Evolutionary conservation across 2,888 invertebrate species (phyloP).

Genomic region (Hyppa rectilinea): DNA sequence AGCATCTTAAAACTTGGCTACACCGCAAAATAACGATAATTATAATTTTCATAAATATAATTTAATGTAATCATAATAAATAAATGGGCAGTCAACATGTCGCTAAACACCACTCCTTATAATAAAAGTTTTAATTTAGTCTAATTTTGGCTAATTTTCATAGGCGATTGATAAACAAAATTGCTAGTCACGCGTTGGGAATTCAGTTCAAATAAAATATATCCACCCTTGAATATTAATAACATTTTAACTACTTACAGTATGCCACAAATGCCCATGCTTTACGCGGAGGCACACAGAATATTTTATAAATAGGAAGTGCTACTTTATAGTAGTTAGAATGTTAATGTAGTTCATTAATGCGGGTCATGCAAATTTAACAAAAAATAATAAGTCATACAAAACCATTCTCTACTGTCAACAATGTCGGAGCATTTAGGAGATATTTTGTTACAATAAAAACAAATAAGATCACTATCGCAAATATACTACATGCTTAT

Average conservation of each 20-base stretch:
- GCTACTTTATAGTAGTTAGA: conserved; percentile 50
- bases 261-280: conserved; percentile 31
- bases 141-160: conserved; percentile 53
- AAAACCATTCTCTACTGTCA: conserved; percentile 75
- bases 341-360: conserved; percentile 52
- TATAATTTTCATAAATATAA: conserved; percentile 14
- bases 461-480: conserved; percentile 55
- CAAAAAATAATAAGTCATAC: conserved; percentile 42
- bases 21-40: conserved; percentile 15
- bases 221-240: conserved; percentile 42
- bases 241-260: conserved; percentile 64
- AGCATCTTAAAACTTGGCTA: conserved; percentile 1
- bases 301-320: conserved; percentile 59
- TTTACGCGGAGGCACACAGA: conserved; percentile 14
- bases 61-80: conserved; percentile 38
- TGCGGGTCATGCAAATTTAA: conserved; percentile 54
- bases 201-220: conserved; percentile 63
- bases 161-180: conserved; percentile 41
- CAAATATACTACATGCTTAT: conserved; percentile 64
- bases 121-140: conserved; percentile 53
- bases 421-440: conserved; percentile 74
- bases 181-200: conserved; percentile 52
- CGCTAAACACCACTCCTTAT: conserved; percentile 32
- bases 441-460: conserved; percentile 63
- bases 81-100: conserved; percentile 59